Evolutionary conservation across 2,113 vertebrate species (phyloP), one percentile per base, ranked within the genome.

Genomic region (Mormoops blainvillei): DNA sequence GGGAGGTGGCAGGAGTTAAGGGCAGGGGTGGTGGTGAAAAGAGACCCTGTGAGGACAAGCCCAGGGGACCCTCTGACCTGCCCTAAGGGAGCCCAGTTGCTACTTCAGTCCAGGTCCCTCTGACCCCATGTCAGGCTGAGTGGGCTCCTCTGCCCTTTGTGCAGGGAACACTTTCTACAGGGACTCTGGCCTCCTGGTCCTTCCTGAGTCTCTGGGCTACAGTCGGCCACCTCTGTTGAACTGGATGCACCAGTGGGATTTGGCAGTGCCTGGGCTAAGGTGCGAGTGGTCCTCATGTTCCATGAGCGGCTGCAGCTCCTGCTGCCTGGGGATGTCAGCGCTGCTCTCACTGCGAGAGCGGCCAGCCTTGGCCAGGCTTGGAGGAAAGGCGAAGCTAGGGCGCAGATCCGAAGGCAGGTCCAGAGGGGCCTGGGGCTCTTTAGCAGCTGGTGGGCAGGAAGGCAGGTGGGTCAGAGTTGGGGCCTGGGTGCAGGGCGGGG

Each of bases 301-400:
- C 99, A 99, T 99, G 95, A 99, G 98, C 0, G 99, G 99, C 97
- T 99, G 99, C 95, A 99, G 98, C 98, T 99, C 99, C 94, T 98
- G 99, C 91, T 98, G 98, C 96, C 96, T 98, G 13, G 98, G 95
- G 0, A 98, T 95, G 0, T 98, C 98, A 0, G 97, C 95, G 3
- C 98, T 98, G 93, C 98, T 98, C 93, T 99, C 98, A 31, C 99
- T 98, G 58, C 91, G 99, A 1, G 77, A 98, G 96, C 97, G 98
- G 88, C 98, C 95, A 1, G 98, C 98, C 92, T 97, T 98, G 11
- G 98, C 95, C 33, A 97, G 0, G 0, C 98, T 98, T 3, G 98
- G 98, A 28, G 98, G 98, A 71, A 99, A 99, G 89, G 98, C 97
- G 87, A 99, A 99, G 81, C 98, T 98, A 89, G 98, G 98, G 87